phyloP scores from a whole-genome alignment of 92 coral and sea anemone species.

The Epizoanthus ramosus region DNA sequence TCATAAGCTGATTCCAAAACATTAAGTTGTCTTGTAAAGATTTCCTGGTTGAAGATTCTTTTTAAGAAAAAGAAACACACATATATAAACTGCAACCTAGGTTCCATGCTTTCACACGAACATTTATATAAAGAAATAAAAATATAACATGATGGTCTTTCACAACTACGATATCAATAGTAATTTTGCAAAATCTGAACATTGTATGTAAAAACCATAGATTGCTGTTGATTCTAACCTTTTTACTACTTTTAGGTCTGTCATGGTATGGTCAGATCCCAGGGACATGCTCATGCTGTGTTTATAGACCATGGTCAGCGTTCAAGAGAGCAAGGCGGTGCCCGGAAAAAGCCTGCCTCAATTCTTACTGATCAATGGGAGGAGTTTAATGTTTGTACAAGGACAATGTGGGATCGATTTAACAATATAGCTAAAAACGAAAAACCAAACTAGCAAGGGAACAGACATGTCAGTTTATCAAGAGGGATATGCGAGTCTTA shows the following conservation, averaged over 20 bases:
- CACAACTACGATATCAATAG: too few relatives aligned
- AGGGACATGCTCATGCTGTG: constrained; percentile 52
- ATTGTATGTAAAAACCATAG: too few relatives aligned
- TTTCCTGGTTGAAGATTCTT: not conserved
- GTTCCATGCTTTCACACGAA: not conserved
- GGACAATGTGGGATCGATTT: constrained; percentile 62
- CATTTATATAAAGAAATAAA: too few relatives aligned
- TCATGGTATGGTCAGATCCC: constrained; percentile 60
- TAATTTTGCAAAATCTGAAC: too few relatives aligned
- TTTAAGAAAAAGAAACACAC: not conserved
- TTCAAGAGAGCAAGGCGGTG: constrained; percentile 55
- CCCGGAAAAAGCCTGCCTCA: constrained; percentile 60
- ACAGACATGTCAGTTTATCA: too few relatives aligned
- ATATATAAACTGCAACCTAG: too few relatives aligned
- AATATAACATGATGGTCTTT: too few relatives aligned
- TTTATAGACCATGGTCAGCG: constrained; percentile 38
- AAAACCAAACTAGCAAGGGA: constrained; percentile 51
- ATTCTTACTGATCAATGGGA: constrained; percentile 37
- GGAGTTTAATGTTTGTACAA: constrained; percentile 42
- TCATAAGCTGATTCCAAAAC: too few relatives aligned
- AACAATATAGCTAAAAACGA: too few relatives aligned
- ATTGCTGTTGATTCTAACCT: too few relatives aligned
- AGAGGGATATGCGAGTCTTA: too few relatives aligned
- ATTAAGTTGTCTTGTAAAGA: too few relatives aligned
- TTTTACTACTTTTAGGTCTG: not conserved